Evolutionary conservation across 2,113 vertebrate species (phyloP).

Genomic region (Macheiramphus alcinus): DNA sequence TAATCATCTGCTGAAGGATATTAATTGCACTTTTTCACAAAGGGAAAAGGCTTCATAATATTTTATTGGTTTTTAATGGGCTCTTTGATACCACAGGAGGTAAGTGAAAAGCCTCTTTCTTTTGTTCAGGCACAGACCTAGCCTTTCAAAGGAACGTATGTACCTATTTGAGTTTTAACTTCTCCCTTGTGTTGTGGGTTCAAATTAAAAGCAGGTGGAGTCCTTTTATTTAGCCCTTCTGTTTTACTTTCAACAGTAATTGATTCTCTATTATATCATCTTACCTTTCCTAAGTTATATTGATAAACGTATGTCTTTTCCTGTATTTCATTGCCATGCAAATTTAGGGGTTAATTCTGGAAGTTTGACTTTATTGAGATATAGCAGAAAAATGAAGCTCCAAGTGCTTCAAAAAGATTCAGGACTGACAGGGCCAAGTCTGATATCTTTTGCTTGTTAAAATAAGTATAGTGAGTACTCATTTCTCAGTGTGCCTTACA

Average conservation of each 20-base stretch:
- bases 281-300: neutral
- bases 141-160: neutral
- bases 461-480: neutral
- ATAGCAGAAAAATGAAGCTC: neutral
- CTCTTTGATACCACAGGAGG: constrained; percentile 34
- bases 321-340: neutral
- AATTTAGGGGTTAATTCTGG: neutral
- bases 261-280: neutral
- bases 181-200: neutral
- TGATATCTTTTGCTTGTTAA: neutral
- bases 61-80: constrained; percentile 50
- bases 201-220: neutral
- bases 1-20: constrained; percentile 41
- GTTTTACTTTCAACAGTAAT: neutral
- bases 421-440: neutral
- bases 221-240: constrained; percentile 33
- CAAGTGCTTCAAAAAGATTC: neutral
- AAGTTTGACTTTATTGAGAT: neutral
- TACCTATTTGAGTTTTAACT: constrained; percentile 39
- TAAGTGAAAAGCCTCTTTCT: constrained; percentile 33
- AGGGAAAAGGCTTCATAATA: constrained; percentile 13
- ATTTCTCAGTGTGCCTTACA: neutral
- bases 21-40: constrained; percentile 39
- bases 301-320: neutral
- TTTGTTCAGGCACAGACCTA: constrained; percentile 8